Base-by-base conservation (phyloP, 2,113 vertebrate species). In the Dunckerocampus dactyliophorus region DNA sequence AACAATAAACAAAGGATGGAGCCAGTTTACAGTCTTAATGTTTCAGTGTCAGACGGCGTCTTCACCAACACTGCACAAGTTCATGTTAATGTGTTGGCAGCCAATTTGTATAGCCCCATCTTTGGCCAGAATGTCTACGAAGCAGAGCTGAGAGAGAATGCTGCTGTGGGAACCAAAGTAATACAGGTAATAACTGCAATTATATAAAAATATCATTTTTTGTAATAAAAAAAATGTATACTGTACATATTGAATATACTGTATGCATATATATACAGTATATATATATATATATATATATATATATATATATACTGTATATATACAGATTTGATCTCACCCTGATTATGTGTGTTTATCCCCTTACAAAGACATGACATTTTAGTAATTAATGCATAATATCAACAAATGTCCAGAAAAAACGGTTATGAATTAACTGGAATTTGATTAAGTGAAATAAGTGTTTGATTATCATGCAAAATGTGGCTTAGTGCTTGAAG, bases 51-150 rank as follows among this genome's bases (percentile, higher is more conserved):
- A 0, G 97, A 99, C 0, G 93, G 96, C 0, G 89, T 99, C 48
- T 97, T 98, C 83, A 97, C 95, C 58, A 95, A 93, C 85, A 98
- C 95, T 0, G 96, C 96, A 1, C 96, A 98, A 80, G 95, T 98
- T 60, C 95, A 96, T 47, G 88, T 99, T 31, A 89, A 82, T 24
- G 90, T 99, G 7, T 88, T 95, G 0, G 91, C 92, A 6, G 96
- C 95, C 56, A 98, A 99, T 78, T 85, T 97, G 28, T 92, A 95
- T 43, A 91, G 91, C 58, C 97, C 97, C 10, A 88, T 93, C 34
- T 99, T 98, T 81, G 90, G 91, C 0, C 94, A 94, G 65, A 94
- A 87, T 22, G 68, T 89, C 14, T 97, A 95, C 0, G 94, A 96
- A 47, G 93, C 92, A 0, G 95, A 98, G 68, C 76, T 99, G 47